These are phyloP conservation scores for Nannoperca australis DNA, from an alignment of 2,797 vertebrate species.

Conservation along the genomic window DNA sequence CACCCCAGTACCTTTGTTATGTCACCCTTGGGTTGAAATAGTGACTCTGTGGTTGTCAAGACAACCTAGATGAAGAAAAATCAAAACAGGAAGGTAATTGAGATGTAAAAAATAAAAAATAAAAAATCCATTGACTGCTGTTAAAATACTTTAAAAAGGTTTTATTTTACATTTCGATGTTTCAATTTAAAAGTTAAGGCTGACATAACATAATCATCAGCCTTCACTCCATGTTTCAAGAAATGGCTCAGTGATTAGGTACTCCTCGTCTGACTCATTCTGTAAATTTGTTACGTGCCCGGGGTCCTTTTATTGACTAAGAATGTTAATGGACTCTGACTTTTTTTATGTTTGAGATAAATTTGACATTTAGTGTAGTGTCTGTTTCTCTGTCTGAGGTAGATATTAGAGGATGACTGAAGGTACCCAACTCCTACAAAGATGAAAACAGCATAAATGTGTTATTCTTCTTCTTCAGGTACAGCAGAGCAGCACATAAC, in stretches of 20 bases:
- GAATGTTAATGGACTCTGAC: background rate
- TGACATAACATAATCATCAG: background rate
- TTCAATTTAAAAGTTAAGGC: background rate
- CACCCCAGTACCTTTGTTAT: constrained; percentile 41
- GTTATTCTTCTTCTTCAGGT: constrained; percentile 12
- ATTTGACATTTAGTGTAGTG: background rate
- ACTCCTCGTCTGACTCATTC: background rate
- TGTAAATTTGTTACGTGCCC: background rate
- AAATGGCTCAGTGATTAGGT: background rate
- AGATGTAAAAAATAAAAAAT: background rate
- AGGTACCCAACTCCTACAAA: constrained; percentile 52
- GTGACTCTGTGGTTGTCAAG: constrained; percentile 29
- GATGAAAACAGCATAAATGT: constrained; percentile 31
- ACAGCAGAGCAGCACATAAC: constrained; percentile 6
- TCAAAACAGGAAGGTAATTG: background rate
- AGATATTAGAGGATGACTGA: constrained; percentile 26
- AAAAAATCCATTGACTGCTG: background rate
- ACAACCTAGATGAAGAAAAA: constrained; percentile 19
- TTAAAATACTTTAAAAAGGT: background rate
- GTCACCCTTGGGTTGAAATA: background rate
- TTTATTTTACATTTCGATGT: background rate
- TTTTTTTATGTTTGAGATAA: background rate
- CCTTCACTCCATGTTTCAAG: background rate
- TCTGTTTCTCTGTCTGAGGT: constrained; percentile 26
- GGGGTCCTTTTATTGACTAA: background rate